phyloP scores from a whole-genome alignment of 2,888 invertebrate genomes.

The Drosophila algonquin region DNA sequence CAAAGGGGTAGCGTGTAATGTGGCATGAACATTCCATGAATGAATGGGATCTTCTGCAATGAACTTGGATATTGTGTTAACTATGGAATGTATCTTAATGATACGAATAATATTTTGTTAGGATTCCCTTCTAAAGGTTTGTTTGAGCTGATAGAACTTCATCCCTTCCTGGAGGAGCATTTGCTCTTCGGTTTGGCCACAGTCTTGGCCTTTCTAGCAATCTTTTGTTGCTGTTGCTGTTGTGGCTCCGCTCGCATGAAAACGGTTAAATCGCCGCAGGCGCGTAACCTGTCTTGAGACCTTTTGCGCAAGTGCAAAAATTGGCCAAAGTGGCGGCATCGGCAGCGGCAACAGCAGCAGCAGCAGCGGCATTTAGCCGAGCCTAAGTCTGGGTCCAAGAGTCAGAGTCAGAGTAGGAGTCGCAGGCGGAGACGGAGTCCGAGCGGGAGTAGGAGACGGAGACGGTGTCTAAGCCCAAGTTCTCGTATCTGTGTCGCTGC shows the following conservation, averaged over 20 bases:
- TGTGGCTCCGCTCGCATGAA: constrained; percentile 50
- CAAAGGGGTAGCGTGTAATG: background rate
- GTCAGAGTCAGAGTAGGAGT: constrained; percentile 50
- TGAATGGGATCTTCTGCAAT: no score
- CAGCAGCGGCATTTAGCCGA: constrained; percentile 55
- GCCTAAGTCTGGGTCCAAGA: constrained; percentile 21
- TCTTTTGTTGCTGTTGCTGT: constrained; percentile 26
- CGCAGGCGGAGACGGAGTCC: constrained; percentile 11
- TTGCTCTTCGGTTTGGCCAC: constrained; percentile 20
- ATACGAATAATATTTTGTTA: no score
- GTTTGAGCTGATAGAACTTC: background rate
- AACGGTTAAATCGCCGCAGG: constrained; percentile 79
- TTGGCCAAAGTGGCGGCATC: constrained; percentile 64
- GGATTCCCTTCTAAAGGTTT: no score
- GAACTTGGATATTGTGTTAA: no score
- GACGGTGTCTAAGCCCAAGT: constrained; percentile 40
- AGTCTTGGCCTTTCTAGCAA: constrained; percentile 13
- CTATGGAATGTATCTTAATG: no score
- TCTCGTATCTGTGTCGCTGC: constrained; percentile 68
- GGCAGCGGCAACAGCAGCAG: constrained; percentile 6
- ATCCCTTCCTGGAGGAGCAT: constrained; percentile 5
- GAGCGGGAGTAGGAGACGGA: constrained; percentile 1
- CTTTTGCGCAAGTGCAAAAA: constrained; percentile 81
- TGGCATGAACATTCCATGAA: background rate
- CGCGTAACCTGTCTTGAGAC: constrained; percentile 81